phyloP scores from a whole-genome alignment of 2,888 invertebrate species.

The Drosophila fulvimacula region DNA sequence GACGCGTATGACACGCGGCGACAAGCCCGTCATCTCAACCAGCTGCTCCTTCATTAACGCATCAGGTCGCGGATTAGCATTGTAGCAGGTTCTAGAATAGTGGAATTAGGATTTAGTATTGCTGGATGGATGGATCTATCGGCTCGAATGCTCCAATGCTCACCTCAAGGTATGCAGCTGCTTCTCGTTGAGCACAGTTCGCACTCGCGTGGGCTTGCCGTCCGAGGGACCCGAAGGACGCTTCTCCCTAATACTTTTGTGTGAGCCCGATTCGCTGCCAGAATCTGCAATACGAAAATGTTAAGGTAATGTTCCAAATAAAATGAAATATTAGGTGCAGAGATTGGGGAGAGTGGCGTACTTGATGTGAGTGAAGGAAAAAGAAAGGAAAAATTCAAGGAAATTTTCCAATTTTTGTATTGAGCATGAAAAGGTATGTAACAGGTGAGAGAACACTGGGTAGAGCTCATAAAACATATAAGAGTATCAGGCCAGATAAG shows the following conservation, averaged over 20 bases:
- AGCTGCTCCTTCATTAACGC: conserved; percentile 99
- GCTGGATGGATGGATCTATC: no score
- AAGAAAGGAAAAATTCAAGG: no score
- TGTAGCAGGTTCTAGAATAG: conserved; percentile 92
- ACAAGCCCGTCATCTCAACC: conserved; percentile 99
- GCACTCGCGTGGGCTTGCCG: conserved; percentile 98
- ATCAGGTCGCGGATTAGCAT: conserved; percentile 98
- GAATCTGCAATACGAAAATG: conserved; percentile 87
- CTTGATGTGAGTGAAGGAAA: no score
- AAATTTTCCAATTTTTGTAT: no score
- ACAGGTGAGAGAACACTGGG: no score
- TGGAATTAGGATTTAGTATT: not conserved
- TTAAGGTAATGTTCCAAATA: no score
- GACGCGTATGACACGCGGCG: conserved; percentile 98
- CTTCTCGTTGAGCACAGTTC: conserved; percentile 99
- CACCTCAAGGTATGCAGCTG: conserved; percentile 97
- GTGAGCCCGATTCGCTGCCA: conserved; percentile 95
- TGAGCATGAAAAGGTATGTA: no score
- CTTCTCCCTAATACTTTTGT: conserved; percentile 90
- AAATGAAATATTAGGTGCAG: no score
- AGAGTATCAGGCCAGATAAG: no score
- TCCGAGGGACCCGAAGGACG: conserved; percentile 87
- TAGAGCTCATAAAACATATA: no score
- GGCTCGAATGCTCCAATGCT: no score
- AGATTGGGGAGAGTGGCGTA: no score